These are phyloP conservation scores for Lacanobia wlatinum DNA, from an alignment of 2,888 invertebrate genomes.

Conservation along the genomic window DNA sequence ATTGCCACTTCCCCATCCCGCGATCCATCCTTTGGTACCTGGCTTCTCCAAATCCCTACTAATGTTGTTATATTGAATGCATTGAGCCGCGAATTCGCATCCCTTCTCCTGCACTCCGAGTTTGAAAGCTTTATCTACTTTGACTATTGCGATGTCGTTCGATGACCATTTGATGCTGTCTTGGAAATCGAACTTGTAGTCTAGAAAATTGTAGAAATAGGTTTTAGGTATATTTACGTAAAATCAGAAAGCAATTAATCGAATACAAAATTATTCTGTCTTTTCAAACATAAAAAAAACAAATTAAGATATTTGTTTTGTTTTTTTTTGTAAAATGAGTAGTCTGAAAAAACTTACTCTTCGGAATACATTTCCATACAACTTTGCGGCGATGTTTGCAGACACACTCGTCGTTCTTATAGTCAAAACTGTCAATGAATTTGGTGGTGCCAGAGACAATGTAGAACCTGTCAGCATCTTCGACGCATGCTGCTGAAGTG, in stretches of 20 bases:
- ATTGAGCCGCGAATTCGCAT: conserved; percentile 81
- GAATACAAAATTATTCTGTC: background rate
- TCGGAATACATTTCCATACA: conserved; percentile 88
- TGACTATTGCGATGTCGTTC: conserved; percentile 87
- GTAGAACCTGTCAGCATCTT: conserved; percentile 87
- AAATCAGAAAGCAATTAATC: background rate
- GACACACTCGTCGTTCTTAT: conserved; percentile 82
- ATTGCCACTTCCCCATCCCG: conserved; percentile 87
- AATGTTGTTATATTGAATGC: conserved; percentile 83
- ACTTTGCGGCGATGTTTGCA: conserved; percentile 84
- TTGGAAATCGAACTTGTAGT: conserved; percentile 89
- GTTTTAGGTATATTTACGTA: background rate
- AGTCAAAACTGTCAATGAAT: conserved; percentile 85
- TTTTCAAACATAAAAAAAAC: too few relatives aligned
- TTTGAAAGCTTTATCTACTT: conserved; percentile 85
- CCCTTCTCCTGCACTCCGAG: conserved; percentile 81
- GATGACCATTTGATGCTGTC: conserved; percentile 89
- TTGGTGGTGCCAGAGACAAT: conserved; percentile 85
- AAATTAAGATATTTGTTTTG: too few relatives aligned
- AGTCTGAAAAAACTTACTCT: conserved; percentile 77
- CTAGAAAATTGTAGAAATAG: conserved; percentile 64
- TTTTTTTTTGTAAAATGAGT: background rate
- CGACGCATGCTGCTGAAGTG: conserved; percentile 87
- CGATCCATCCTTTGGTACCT: conserved; percentile 84
- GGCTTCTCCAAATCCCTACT: conserved; percentile 85